Conservation (phyloP, 2,113 vertebrate genomes). For the Ophiodon elongatus region DNA sequence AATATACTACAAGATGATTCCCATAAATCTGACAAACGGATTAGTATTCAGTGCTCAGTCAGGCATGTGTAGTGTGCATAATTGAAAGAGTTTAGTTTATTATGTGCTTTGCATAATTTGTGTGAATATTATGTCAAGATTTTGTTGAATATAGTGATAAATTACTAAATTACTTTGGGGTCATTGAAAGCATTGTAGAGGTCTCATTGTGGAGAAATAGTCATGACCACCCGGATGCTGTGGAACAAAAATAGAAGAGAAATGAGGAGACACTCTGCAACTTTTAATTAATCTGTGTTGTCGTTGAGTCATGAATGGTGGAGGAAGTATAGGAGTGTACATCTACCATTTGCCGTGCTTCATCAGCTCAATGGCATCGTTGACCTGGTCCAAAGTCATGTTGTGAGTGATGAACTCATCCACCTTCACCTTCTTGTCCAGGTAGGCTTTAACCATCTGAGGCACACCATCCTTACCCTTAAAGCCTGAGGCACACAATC, state of each 20-base stretch:
- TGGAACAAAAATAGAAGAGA: conserved; percentile 50
- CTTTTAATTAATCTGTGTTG: not conserved
- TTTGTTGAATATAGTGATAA: not conserved
- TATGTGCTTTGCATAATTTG: not conserved
- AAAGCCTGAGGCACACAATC: conserved; percentile 77
- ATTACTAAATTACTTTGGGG: not conserved
- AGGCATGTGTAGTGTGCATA: not conserved
- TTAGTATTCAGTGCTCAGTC: not conserved
- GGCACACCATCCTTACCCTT: conserved; percentile 83
- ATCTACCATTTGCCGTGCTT: conserved; percentile 82
- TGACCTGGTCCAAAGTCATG: conserved; percentile 84
- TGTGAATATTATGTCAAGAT: not conserved
- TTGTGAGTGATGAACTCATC: conserved; percentile 85
- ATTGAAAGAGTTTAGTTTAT: not conserved
- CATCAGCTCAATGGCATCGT: conserved; percentile 86
- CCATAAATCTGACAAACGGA: too few relatives aligned
- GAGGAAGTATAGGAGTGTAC: not conserved
- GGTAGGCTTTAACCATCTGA: conserved; percentile 83
- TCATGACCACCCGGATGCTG: conserved; percentile 90
- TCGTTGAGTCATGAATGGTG: not conserved
- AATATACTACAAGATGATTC: too few relatives aligned
- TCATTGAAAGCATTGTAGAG: not conserved
- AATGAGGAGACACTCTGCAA: not conserved
- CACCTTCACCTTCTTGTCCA: conserved; percentile 85
- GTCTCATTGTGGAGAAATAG: conserved; percentile 75